Base-by-base conservation (phyloP, 2,888 invertebrate genomes). In the Chrysina gloriosa region DNA sequence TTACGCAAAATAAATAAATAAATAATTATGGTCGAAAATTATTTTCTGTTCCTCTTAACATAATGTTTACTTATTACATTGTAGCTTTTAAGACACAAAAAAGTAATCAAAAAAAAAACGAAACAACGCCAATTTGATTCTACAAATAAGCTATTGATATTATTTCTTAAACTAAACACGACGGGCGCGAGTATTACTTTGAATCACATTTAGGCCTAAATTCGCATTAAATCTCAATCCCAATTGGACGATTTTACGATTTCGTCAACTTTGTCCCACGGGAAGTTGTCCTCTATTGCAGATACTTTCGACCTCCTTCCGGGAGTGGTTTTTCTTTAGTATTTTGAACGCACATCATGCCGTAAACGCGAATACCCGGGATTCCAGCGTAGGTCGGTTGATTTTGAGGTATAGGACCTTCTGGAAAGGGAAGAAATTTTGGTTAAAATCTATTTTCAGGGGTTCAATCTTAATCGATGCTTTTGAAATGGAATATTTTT, bases 311-410 rank as follows among this genome's bases (percentile, higher is more conserved):
- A 80, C 70, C 82, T 81, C 71, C 86, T 80, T 68, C 85, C 74
- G 36, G 85, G 85, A 56, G 84, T 79, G 39, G 82, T 83, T 69
- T 76, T 75, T 63, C 77, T 76, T 76, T 78, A 68, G 77, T 81
- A 34, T 80, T 79, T 74, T 85, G 85, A 0, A 94, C 93, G 80
- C 96, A 96, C 90, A 96, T 93, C 96, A 96, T 96, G 47, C 96
- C 96, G 79, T 94, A 96, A 0, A 96, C 96, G 72, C 95, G 88
- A 71, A 96, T 96, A 1, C 96, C 96, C 2, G 96, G 96, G 6
- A 96, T 95, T 74, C 95, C 94, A 1, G 96, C 96, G 80, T 96
- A 96, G 0, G 95, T 94, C 9, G 96, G 96, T 80, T 95, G 95
- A 81, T 95, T 95, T 81, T 96, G 96, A 6, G 94, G 94, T 90